A percentile compares a stretch with the other conserved stretches of the same genome.
Evolutionary conservation across 2,888 invertebrate genomes (phyloP).

Genomic region (Trichacis sp.): DNA sequence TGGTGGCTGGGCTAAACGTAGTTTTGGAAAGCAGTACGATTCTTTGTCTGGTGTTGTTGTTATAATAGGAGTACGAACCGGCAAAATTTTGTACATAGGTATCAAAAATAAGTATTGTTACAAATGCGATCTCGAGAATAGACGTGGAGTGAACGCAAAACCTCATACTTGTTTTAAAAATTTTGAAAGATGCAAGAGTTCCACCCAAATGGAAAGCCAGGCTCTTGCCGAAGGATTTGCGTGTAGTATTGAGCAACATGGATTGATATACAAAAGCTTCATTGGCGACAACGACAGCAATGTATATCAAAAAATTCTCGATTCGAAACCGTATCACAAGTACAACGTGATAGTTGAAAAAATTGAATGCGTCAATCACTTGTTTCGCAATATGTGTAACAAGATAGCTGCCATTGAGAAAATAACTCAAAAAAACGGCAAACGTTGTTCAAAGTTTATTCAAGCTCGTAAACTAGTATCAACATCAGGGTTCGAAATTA

Average conservation of each 20-base stretch:
- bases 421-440: not conserved
- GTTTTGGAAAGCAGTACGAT: conserved; percentile 25
- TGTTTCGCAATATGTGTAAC: conserved; percentile 13
- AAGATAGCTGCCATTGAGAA: not conserved
- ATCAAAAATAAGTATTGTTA: conserved; percentile 50
- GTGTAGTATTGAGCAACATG: conserved; percentile 28
- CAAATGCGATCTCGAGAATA: conserved; percentile 39
- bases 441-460: not conserved
- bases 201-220: conserved; percentile 49
- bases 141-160: conserved; percentile 15
- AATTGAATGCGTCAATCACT: conserved; percentile 18
- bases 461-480: not conserved
- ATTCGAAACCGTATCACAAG: conserved; percentile 45
- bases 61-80: conserved; percentile 29
- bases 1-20: conserved; percentile 35
- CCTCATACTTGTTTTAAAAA: conserved; percentile 50
- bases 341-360: conserved; percentile 7
- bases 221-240: conserved; percentile 38
- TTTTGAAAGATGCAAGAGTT: conserved; percentile 45
- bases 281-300: conserved; percentile 54
- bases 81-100: conserved; percentile 48
- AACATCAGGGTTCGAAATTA: not conserved
- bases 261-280: conserved; percentile 32
- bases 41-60: conserved; percentile 24
- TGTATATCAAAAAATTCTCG: conserved; percentile 49